Percentiles rank a stretch among this genome's conserved stretches.
Evolutionary conservation across 92 coral and sea anemone genomes (phyloP).

Genomic region (Parazoanthus atlanticus): DNA sequence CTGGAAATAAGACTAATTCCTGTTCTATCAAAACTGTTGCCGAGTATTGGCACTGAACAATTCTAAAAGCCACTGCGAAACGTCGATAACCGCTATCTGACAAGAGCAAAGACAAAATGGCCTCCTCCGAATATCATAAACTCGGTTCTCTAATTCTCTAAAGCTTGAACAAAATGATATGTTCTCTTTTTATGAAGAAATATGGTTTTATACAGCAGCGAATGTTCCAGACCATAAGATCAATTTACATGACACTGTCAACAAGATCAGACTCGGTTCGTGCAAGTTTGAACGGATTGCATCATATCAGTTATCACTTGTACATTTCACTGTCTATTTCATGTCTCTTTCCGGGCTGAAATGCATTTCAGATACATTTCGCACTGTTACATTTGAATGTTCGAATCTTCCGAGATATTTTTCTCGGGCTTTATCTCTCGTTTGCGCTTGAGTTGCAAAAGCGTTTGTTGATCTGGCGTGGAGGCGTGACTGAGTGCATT

Average conservation of each 20-base stretch:
- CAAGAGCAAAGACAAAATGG: conserved; percentile 6
- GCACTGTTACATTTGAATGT: not conserved
- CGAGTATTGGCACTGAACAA: not conserved
- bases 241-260: not conserved
- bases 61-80: too few relatives aligned
- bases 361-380: not conserved
- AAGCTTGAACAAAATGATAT: not conserved
- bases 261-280: not conserved
- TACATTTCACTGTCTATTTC: not conserved
- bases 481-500: not conserved
- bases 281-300: not conserved
- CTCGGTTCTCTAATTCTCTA: conserved; percentile 14
- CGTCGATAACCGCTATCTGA: not conserved
- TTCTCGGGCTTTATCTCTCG: not conserved
- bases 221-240: not conserved
- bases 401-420: not conserved
- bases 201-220: not conserved
- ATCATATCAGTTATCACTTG: conserved; percentile 10
- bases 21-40: too few relatives aligned
- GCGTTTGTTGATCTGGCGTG: not conserved
- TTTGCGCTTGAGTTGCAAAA: not conserved
- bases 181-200: not conserved
- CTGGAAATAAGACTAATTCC: not conserved
- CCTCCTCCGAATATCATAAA: conserved; percentile 21
- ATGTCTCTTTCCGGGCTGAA: not conserved